These are phyloP conservation scores for Cavia aperea DNA, from an alignment of 2,113 vertebrate genomes.

Conservation along the genomic window DNA sequence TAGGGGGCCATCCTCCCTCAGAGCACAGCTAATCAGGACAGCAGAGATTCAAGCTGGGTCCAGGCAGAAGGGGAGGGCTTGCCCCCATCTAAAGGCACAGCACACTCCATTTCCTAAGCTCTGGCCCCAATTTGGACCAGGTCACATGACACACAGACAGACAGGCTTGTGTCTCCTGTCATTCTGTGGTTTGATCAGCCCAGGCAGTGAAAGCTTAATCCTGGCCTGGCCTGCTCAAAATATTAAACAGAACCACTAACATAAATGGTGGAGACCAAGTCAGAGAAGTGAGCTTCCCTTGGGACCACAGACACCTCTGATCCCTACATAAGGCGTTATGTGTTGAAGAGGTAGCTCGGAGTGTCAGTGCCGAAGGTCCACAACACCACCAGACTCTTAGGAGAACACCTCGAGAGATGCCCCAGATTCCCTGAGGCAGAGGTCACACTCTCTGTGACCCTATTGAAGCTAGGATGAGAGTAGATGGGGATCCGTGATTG, in stretches of 20 bases:
- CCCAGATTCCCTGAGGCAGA: neutral
- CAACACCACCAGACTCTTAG: neutral
- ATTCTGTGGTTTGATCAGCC: neutral
- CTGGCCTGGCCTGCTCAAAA: neutral
- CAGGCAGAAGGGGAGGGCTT: too few species aligned
- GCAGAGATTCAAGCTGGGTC: neutral
- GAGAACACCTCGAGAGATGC: neutral
- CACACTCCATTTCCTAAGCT: neutral
- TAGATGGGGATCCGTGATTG: fast-evolving
- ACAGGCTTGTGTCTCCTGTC: neutral
- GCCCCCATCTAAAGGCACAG: neutral
- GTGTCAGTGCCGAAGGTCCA: neutral
- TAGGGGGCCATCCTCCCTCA: neutral
- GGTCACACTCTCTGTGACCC: neutral
- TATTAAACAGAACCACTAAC: neutral
- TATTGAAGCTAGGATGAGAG: too few species aligned
- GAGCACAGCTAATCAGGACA: neutral
- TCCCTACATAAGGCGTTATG: neutral
- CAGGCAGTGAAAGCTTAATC: neutral
- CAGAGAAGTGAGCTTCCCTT: neutral
- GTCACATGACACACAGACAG: neutral
- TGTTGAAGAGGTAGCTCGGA: neutral
- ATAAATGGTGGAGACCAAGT: neutral
- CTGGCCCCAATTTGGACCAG: neutral
- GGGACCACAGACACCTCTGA: neutral